phyloP scores from a whole-genome alignment of 2,797 vertebrate species.

The Falco biarmicus region DNA sequence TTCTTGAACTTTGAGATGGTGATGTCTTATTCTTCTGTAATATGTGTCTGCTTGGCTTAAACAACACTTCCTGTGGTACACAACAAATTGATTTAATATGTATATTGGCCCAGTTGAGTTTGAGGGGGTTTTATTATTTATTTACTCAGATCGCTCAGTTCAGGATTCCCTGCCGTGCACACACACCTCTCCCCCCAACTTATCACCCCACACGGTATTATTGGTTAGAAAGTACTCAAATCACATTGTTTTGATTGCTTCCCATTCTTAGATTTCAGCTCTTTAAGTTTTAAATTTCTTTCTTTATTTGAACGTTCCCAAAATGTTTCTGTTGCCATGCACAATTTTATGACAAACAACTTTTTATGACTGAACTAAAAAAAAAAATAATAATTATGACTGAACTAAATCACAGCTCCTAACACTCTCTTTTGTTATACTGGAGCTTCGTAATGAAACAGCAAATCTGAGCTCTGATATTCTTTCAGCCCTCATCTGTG shows the following conservation, averaged over 20 bases:
- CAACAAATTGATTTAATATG: background rate
- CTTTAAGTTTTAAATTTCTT: background rate
- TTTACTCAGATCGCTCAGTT: background rate
- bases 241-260: background rate
- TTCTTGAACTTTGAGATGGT: background rate
- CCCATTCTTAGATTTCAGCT: background rate
- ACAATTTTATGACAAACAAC: background rate
- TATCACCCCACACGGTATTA: background rate
- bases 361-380: background rate
- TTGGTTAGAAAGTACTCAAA: background rate
- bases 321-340: background rate
- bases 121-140: background rate
- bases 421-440: background rate
- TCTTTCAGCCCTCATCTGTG: background rate
- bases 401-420: background rate
- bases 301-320: background rate
- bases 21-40: background rate
- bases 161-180: background rate
- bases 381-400: background rate
- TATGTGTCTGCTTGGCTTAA: background rate
- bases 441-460: background rate
- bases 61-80: background rate
- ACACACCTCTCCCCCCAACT: accelerated
- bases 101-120: background rate
- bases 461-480: background rate